phyloP scores from a whole-genome alignment of 2,113 vertebrate genomes.

The Corythoichthys haematopterus region DNA sequence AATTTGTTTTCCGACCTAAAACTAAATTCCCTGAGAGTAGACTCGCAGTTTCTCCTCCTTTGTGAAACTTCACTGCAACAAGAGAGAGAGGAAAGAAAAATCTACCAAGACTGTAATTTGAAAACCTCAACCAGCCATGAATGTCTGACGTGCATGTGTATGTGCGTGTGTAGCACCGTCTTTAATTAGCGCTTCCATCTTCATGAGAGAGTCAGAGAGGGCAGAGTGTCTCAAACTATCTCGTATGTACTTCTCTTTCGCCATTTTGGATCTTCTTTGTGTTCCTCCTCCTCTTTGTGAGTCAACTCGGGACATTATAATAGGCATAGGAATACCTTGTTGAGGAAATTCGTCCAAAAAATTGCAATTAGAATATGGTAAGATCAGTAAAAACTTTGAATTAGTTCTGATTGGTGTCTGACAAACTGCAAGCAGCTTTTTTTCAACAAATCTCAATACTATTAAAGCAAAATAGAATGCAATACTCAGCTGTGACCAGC shows the following conservation, averaged over 20 bases:
- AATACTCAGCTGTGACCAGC: too few species aligned
- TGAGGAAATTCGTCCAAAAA: too few species aligned
- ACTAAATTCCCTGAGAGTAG: background rate
- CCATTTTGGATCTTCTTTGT: background rate
- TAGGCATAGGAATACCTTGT: background rate
- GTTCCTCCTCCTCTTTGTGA: background rate
- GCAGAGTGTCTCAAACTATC: slow-evolving; percentile 31
- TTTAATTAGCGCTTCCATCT: slow-evolving; percentile 43
- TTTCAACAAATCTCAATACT: too few species aligned
- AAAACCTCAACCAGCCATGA: slow-evolving; percentile 57
- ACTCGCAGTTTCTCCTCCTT: slow-evolving; percentile 4
- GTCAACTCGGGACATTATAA: background rate
- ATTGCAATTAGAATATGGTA: too few species aligned
- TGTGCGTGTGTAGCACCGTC: slow-evolving; percentile 17
- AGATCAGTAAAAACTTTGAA: too few species aligned
- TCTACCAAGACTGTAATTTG: slow-evolving; percentile 57
- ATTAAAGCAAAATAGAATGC: too few species aligned
- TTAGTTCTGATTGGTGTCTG: too few species aligned
- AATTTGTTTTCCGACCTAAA: too few species aligned
- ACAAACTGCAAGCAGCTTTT: too few species aligned
- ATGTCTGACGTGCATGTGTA: slow-evolving; percentile 37
- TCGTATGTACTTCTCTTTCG: slow-evolving; percentile 7
- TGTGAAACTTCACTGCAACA: slow-evolving; percentile 7
- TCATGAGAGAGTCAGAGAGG: slow-evolving; percentile 29
- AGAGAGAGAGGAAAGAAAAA: slow-evolving; percentile 35